Base-by-base conservation (phyloP, 2,888 invertebrate species). In the Parnassius apollo region DNA sequence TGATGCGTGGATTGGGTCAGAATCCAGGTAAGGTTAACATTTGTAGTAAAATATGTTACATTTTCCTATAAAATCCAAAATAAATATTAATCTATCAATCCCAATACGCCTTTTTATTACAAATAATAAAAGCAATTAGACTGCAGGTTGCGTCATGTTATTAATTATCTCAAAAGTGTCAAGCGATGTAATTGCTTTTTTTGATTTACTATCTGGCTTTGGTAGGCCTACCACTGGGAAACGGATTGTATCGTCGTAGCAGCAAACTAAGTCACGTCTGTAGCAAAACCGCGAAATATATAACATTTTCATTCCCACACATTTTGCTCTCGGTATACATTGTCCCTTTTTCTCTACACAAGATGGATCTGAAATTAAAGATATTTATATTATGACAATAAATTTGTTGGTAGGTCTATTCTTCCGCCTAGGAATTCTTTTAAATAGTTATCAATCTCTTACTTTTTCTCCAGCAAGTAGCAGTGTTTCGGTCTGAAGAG, bases 281-380 rank as follows among this genome's bases (percentile, higher is more conserved):
- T 85, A 85, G 65, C 86, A 87, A 0, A 72, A 58, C 0, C 83
- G 76, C 0, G 86, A 75, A 35, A 86, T 70, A 59, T 87, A 86
- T 0, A 83, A 61, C 76, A 80, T 76, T 63, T 79, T 75, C 57
- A 71, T 78, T 4, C 70, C 77, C 2, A 69, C 57, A 64, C 87
- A 87, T 46, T 69, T 65, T 1, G 48, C 70, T 61, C 82, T 72
- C 2, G 62, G 71, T n/a, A 86, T 78, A 60, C 87, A 88, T 48
- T 69, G 7, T 0, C 87, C 86, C 10, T 68, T 71, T 65, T 80
- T 86, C 2, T 65, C 71, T 0, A 2, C 2, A 49, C 88, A 88
- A 0, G 66, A 69, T 2, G 86, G 83, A 72, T 84, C 87, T 85
- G 66, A n/a, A 65, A 62, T 51, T 22, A 53, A 59, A 50, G 11